phyloP scores from a whole-genome alignment of 2,888 invertebrate species.

The Euspilapteryx auroguttella region DNA sequence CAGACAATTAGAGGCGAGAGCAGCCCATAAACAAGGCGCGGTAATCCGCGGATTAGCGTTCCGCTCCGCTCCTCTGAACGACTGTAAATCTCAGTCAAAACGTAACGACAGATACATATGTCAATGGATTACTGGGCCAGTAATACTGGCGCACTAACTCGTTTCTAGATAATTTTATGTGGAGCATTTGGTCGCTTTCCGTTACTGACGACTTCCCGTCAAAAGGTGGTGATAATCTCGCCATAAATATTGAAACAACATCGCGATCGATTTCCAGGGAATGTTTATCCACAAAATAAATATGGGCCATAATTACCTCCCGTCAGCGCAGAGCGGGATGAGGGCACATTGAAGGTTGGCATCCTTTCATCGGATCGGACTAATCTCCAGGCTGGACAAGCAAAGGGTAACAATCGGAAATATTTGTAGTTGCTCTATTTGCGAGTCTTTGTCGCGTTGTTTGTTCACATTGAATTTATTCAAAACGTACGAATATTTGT shows the following conservation, averaged over 20 bases:
- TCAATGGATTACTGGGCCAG: constrained; percentile 38
- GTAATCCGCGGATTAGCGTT: constrained; percentile 47
- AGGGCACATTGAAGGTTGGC: too few species aligned
- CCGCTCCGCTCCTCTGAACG: constrained; percentile 53
- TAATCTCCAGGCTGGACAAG: too few species aligned
- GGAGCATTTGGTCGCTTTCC: constrained; percentile 21
- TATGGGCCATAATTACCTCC: too few species aligned
- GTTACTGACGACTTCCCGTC: constrained; percentile 42
- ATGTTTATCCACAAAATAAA: too few species aligned
- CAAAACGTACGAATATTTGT: constrained; percentile 29
- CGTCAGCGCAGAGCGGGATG: too few species aligned
- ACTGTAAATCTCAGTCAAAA: constrained; percentile 62
- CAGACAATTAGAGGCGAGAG: constrained; percentile 43
- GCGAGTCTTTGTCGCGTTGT: constrained; percentile 26
- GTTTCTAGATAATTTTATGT: constrained; percentile 45
- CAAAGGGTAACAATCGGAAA: constrained; percentile 25
- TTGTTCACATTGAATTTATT: constrained; percentile 48
- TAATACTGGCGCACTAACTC: too few species aligned
- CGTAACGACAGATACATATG: constrained; percentile 55
- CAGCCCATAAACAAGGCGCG: constrained; percentile 40
- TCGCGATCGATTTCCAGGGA: constrained; percentile 23
- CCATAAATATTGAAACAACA: constrained; percentile 16
- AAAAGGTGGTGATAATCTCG: constrained; percentile 21
- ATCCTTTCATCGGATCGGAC: too few species aligned
- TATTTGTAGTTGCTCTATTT: constrained; percentile 35